Conservation (phyloP, 2,888 invertebrate species). For the Pollenia amentaria region DNA sequence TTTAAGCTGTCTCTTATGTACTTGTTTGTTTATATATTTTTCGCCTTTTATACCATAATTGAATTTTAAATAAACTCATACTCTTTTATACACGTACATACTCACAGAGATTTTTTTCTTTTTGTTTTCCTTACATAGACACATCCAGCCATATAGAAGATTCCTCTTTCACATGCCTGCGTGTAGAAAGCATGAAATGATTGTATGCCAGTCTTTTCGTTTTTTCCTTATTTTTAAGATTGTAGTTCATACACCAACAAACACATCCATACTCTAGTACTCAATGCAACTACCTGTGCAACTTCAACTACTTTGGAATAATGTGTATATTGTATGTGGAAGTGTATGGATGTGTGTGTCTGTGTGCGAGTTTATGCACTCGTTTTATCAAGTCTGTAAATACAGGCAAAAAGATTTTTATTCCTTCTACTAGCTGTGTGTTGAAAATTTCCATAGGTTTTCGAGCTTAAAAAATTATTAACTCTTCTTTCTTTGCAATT, state of each 20-base stretch:
- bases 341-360: neutral
- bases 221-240: slow-evolving; percentile 2
- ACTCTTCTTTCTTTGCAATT: slow-evolving; percentile 30
- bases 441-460: slow-evolving; percentile 53
- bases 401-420: slow-evolving; percentile 63
- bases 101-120: slow-evolving; percentile 25
- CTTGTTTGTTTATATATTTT: slow-evolving; percentile 67
- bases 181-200: slow-evolving; percentile 28
- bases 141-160: neutral
- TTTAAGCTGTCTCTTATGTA: slow-evolving; percentile 65
- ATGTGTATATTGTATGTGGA: slow-evolving; percentile 18
- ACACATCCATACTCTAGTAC: slow-evolving; percentile 37
- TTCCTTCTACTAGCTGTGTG: slow-evolving; percentile 25
- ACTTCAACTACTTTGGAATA: slow-evolving; percentile 8
- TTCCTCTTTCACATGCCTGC: slow-evolving; percentile 6
- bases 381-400: slow-evolving; percentile 67
- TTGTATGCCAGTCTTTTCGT: slow-evolving; percentile 21
- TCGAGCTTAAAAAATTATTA: slow-evolving; percentile 62
- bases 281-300: slow-evolving; percentile 2
- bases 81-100: slow-evolving; percentile 3
- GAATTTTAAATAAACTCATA: slow-evolving; percentile 84
- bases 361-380: slow-evolving; percentile 15
- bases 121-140: slow-evolving; percentile 24
- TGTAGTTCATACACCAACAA: slow-evolving; percentile 21
- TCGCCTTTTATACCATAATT: slow-evolving; percentile 80